phyloP scores from a whole-genome alignment of 1,140 invertebrate genomes.

The Aphaenogaster floridana region DNA sequence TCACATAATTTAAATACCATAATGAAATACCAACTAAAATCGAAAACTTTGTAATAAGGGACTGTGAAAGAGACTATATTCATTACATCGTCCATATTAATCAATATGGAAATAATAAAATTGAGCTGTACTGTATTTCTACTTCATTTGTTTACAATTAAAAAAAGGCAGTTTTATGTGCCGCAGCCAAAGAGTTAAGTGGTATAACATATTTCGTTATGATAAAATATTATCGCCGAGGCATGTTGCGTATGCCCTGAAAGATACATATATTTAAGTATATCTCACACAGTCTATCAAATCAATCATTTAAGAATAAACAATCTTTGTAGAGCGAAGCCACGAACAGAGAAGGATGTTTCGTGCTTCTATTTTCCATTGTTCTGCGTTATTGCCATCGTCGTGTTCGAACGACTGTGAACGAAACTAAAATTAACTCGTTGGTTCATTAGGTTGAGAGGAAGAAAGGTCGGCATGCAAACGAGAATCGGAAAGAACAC shows the following conservation, averaged over 20 bases:
- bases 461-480: constrained; percentile 66
- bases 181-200: constrained; percentile 50
- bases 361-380: constrained; percentile 71
- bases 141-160: not conserved
- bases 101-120: not conserved
- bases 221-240: constrained; percentile 45
- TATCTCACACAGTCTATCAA: constrained; percentile 52
- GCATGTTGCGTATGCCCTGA: constrained; percentile 39
- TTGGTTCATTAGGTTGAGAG: constrained; percentile 67
- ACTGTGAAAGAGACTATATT: not conserved
- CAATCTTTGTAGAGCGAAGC: constrained; percentile 63
- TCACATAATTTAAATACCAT: not conserved
- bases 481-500: constrained; percentile 55
- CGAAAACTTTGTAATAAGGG: not conserved
- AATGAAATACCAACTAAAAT: not conserved
- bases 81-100: not conserved
- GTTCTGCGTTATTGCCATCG: constrained; percentile 73
- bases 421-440: constrained; percentile 77
- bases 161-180: not conserved
- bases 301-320: constrained; percentile 46
- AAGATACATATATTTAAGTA: constrained; percentile 51
- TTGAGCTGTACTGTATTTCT: not conserved
- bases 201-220: constrained; percentile 61
- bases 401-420: constrained; percentile 77
- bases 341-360: constrained; percentile 70